Conservation (phyloP, 2,797 vertebrate species). For the Tangara arthus region DNA sequence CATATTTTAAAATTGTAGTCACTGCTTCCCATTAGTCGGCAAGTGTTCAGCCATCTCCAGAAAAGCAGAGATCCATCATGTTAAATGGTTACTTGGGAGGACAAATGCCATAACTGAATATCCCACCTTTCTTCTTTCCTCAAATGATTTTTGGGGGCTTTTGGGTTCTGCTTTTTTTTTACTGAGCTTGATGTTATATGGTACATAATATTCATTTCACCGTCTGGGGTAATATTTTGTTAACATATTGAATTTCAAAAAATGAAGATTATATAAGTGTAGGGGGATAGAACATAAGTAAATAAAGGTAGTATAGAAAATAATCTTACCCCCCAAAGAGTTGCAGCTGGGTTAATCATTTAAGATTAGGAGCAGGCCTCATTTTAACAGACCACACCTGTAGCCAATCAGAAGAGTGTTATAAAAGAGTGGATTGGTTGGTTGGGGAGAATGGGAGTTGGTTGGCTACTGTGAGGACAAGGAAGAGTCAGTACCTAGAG, state of each 20-base stretch:
- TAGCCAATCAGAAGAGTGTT: no score
- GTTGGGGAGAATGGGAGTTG: no score
- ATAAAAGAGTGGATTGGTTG: no score
- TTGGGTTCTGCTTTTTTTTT: background rate
- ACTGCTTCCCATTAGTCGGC: fast-evolving
- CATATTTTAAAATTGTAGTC: background rate
- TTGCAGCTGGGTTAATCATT: no score
- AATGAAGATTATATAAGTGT: background rate
- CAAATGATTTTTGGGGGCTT: background rate
- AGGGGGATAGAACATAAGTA: no score
- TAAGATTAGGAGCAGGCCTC: no score
- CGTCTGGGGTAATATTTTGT: background rate
- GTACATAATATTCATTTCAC: background rate
- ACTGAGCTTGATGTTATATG: background rate
- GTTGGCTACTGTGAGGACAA: no score
- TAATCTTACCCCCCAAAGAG: no score
- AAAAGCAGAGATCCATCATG: background rate
- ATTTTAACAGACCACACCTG: no score
- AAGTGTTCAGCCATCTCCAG: background rate
- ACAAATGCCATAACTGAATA: fast-evolving
- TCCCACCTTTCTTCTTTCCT: background rate
- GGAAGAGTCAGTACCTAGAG: no score
- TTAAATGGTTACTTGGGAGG: background rate
- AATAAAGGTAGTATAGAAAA: no score
- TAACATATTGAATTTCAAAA: background rate